Conservation (phyloP, 1,140 invertebrate species). For the Solenopsis invicta region DNA sequence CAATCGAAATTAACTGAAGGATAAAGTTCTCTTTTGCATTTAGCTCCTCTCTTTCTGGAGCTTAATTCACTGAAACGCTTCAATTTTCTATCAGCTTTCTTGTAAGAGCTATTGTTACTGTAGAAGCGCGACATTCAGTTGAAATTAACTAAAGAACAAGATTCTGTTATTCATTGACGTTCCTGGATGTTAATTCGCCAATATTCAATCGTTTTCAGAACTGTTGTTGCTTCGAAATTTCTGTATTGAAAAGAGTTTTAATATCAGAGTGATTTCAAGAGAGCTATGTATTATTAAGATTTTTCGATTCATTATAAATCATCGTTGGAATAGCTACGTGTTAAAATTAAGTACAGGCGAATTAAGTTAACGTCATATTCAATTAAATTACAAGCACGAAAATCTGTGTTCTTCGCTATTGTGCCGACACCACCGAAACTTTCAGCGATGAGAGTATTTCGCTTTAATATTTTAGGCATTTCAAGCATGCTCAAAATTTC, state of each 20-base stretch:
- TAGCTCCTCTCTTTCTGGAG: background rate
- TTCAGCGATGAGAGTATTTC: constrained; percentile 50
- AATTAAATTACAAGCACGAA: background rate
- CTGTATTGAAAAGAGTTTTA: background rate
- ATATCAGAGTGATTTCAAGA: background rate
- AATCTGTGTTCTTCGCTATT: constrained; percentile 55
- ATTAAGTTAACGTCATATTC: constrained; percentile 17
- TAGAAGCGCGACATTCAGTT: background rate
- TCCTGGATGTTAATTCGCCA: background rate
- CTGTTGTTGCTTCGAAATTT: background rate
- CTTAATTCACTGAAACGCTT: constrained; percentile 20
- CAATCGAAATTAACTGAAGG: constrained; percentile 13
- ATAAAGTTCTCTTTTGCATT: background rate
- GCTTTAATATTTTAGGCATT: constrained; percentile 68
- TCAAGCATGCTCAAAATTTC: constrained; percentile 70
- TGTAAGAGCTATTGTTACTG: background rate
- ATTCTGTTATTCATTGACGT: constrained; percentile 9
- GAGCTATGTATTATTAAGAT: background rate
- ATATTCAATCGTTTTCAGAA: background rate
- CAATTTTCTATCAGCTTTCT: constrained; percentile 14
- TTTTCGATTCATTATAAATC: background rate
- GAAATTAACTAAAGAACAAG: background rate
- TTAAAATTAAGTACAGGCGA: background rate
- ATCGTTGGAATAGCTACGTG: background rate
- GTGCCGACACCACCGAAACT: background rate